Conservation (phyloP, 2,797 vertebrate genomes). For the Paratrypauchen microcephalus region DNA sequence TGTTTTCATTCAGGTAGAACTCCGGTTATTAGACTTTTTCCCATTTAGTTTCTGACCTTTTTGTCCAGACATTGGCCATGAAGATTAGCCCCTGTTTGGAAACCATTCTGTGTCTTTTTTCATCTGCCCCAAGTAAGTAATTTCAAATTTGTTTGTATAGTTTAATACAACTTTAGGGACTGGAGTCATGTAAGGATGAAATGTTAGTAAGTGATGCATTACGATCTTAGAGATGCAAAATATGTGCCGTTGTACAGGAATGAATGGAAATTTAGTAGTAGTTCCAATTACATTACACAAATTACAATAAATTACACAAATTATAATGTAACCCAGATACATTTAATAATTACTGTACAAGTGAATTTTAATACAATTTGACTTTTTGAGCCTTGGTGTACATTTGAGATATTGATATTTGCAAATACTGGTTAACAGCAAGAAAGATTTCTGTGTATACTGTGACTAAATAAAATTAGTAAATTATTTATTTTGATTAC, state of each 20-base stretch:
- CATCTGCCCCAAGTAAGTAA: neutral
- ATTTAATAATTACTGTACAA: no score
- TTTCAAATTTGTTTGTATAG: neutral
- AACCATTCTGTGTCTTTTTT: neutral
- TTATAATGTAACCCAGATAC: no score
- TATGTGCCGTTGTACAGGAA: no score
- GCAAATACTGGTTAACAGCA: neutral
- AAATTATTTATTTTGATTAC: neutral
- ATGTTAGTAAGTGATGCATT: neutral
- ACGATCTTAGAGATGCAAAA: neutral
- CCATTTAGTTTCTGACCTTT: conserved; percentile 27
- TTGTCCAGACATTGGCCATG: conserved; percentile 1
- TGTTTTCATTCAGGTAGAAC: conserved; percentile 16
- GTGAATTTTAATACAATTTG: no score
- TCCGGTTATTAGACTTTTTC: conserved; percentile 12
- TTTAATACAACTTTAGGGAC: neutral
- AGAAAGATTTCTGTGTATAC: neutral
- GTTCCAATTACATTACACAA: no score
- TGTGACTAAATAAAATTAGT: neutral
- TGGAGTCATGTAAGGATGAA: neutral
- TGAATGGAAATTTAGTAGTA: no score
- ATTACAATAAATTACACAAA: no score
- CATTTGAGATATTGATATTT: no score
- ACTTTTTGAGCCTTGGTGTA: no score
- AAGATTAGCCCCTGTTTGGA: conserved; percentile 13